Conservation (phyloP, 2,113 vertebrate species). For the Noturus placidus region DNA sequence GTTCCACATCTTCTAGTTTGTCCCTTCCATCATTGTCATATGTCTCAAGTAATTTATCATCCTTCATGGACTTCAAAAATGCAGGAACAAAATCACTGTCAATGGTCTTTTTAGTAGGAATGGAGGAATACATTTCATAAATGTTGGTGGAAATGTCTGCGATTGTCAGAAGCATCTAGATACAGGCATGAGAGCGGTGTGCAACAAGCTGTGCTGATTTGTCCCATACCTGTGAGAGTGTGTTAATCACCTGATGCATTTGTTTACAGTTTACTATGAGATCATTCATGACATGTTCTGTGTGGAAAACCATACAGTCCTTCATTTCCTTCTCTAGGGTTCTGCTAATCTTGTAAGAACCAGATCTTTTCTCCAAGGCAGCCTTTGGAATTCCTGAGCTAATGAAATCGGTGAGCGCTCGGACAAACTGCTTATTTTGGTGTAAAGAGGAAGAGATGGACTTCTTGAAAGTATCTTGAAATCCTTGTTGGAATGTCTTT, state of each 20-base stretch:
- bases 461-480: slow-evolving; percentile 15
- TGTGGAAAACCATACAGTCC: too few relatives aligned
- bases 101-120: slow-evolving; percentile 10
- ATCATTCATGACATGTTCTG: too few relatives aligned
- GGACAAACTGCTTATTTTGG: slow-evolving; percentile 25
- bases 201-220: not conserved
- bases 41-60: not conserved
- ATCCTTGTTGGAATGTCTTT: not conserved
- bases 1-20: slow-evolving; percentile 25
- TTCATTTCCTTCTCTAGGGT: not conserved
- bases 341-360: slow-evolving; percentile 24
- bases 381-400: slow-evolving; percentile 33
- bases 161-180: not conserved
- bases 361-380: not conserved
- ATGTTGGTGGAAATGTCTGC: not conserved
- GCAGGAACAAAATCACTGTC: slow-evolving; percentile 26
- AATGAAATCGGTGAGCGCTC: slow-evolving; percentile 8
- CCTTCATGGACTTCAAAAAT: not conserved
- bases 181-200: not conserved
- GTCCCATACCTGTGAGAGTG: not conserved
- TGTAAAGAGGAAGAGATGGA: not conserved
- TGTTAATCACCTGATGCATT: slow-evolving; percentile 3
- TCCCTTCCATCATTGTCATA: slow-evolving; percentile 33
- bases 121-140: slow-evolving; percentile 1
- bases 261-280: not conserved